phyloP scores from a whole-genome alignment of 2,113 vertebrate species.

The Pyrgilauda ruficollis region DNA sequence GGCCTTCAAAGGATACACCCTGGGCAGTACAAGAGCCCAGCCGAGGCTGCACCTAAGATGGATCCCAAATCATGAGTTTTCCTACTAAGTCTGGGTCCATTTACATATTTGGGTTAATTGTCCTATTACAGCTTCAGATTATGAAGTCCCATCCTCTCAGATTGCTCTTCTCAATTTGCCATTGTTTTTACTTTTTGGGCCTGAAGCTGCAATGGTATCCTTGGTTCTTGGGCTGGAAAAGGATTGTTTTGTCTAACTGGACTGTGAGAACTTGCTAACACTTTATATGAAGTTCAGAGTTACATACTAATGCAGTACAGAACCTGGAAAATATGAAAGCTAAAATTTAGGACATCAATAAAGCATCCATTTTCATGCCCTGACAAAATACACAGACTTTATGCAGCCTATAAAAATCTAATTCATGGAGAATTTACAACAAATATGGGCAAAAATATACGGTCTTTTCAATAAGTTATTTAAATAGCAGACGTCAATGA shows the following conservation, averaged over 20 bases:
- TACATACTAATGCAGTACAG: background rate
- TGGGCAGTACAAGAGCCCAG: background rate
- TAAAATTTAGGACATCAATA: background rate
- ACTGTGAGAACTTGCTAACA: background rate
- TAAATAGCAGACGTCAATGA: constrained; percentile 24
- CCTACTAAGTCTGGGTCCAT: background rate
- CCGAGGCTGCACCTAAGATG: background rate
- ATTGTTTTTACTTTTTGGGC: background rate
- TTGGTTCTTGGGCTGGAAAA: background rate
- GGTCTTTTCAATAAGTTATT: background rate
- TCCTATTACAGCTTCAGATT: background rate
- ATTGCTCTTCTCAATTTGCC: background rate
- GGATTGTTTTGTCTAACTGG: background rate
- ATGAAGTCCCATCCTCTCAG: background rate
- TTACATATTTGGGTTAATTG: background rate
- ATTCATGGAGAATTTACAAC: background rate
- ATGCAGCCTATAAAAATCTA: background rate
- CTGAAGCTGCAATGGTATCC: background rate
- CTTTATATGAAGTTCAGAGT: background rate
- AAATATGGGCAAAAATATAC: constrained; percentile 16
- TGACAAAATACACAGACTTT: background rate
- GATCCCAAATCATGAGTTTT: background rate
- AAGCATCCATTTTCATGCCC: background rate
- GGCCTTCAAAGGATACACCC: background rate
- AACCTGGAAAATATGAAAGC: background rate